These are phyloP conservation scores for Eptesicus fuscus DNA, from an alignment of 2,113 vertebrate genomes.

Conservation along the genomic window DNA sequence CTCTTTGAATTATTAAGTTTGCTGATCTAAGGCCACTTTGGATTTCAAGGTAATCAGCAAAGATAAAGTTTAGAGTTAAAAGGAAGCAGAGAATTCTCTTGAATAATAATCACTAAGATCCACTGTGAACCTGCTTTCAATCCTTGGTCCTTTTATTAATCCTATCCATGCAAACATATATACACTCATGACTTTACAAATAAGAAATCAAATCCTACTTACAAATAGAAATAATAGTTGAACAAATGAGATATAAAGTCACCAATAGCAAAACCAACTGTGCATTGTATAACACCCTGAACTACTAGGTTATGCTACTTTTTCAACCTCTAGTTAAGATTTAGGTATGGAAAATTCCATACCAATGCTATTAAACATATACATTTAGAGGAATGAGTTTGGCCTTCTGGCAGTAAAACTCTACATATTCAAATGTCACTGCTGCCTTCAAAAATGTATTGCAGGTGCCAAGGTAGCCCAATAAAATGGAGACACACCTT, in stretches of 20 bases:
- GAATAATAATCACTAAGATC: neutral
- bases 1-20: slow-evolving; percentile 21
- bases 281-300: neutral
- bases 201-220: slow-evolving; percentile 16
- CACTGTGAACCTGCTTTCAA: neutral
- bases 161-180: neutral
- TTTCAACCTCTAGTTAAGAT: neutral
- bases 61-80: slow-evolving; percentile 10
- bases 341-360: neutral
- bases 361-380: neutral
- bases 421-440: neutral
- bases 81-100: neutral
- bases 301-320: neutral
- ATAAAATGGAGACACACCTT: slow-evolving; percentile 7
- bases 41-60: slow-evolving; percentile 14
- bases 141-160: neutral
- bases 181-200: neutral
- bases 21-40: neutral
- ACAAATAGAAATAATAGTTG: neutral
- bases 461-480: neutral
- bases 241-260: slow-evolving; percentile 1
- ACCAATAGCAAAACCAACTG: slow-evolving; percentile 6
- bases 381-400: neutral
- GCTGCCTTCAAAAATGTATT: neutral
- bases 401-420: neutral